These are phyloP conservation scores for Mormyrus proboscirostris DNA, from an alignment of 2,797 vertebrate genomes.

Conservation along the genomic window DNA sequence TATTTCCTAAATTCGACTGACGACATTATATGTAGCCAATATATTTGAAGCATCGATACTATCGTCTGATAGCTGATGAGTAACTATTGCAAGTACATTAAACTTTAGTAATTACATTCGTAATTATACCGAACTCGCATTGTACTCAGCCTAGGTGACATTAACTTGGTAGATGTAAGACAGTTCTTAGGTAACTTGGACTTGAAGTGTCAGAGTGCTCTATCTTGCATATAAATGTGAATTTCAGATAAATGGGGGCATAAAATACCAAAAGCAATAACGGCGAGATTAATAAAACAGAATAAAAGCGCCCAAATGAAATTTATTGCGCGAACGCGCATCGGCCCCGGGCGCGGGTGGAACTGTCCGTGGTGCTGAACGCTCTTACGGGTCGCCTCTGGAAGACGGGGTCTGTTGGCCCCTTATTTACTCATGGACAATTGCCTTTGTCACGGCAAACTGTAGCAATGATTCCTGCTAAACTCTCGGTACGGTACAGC, in stretches of 20 bases:
- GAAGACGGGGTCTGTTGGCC: neutral
- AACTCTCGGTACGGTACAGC: neutral
- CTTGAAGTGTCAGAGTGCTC: neutral
- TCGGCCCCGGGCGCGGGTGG: constrained; percentile 12
- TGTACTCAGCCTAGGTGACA: neutral
- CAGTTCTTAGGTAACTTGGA: neutral
- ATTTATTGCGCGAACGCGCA: neutral
- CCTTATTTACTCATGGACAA: neutral
- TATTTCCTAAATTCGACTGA: neutral
- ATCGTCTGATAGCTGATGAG: neutral
- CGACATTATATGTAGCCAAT: neutral
- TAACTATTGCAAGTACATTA: neutral
- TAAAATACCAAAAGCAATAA: neutral
- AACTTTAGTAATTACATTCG: neutral
- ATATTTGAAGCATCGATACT: neutral
- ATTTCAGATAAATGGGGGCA: neutral
- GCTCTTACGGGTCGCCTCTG: neutral
- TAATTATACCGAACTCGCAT: neutral
- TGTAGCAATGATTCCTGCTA: neutral
- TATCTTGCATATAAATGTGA: neutral
- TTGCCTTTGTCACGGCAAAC: neutral
- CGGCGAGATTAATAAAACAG: neutral
- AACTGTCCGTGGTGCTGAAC: constrained; percentile 63
- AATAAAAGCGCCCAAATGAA: neutral
- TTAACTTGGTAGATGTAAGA: neutral